A percentile compares a stretch with the other conserved stretches of the same genome.
Evolutionary conservation across 2,797 vertebrate genomes (phyloP).

Genomic region (Dipus sagitta): DNA sequence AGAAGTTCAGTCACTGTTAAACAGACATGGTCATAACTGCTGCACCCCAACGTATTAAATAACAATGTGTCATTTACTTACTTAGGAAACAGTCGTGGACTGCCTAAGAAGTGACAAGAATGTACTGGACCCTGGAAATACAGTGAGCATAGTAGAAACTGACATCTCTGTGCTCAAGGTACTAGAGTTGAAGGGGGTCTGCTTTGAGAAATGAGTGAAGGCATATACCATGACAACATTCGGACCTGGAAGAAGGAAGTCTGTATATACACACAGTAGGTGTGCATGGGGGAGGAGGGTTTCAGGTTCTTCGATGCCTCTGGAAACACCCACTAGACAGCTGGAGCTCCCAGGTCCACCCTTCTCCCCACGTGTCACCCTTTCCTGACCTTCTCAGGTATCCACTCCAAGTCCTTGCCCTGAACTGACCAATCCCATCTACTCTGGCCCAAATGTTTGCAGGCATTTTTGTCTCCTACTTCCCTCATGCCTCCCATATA

Average conservation of each 20-base stretch:
- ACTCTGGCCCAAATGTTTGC: not conserved
- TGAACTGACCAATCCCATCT: not conserved
- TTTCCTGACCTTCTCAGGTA: not conserved
- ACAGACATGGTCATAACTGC: not conserved
- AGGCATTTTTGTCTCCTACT: not conserved
- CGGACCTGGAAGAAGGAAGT: not conserved
- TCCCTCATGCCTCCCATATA: not conserved
- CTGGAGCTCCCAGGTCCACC: not conserved
- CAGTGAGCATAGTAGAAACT: not conserved
- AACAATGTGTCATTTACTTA: not conserved
- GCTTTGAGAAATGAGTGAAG: not conserved
- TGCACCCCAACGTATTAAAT: not conserved
- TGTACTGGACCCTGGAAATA: not conserved
- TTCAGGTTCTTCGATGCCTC: not conserved
- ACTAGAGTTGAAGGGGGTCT: not conserved
- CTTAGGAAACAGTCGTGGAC: not conserved
- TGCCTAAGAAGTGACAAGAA: not conserved
- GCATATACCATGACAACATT: not conserved
- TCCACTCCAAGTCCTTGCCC: constrained; percentile 15
- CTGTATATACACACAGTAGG: not conserved
- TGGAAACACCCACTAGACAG: not conserved
- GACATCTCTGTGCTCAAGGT: not conserved
- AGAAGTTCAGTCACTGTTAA: not conserved
- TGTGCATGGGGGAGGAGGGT: not conserved
- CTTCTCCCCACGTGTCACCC: not conserved